Evolutionary conservation across 2,888 invertebrate genomes (phyloP).

Genomic region (Mamestra brassicae): DNA sequence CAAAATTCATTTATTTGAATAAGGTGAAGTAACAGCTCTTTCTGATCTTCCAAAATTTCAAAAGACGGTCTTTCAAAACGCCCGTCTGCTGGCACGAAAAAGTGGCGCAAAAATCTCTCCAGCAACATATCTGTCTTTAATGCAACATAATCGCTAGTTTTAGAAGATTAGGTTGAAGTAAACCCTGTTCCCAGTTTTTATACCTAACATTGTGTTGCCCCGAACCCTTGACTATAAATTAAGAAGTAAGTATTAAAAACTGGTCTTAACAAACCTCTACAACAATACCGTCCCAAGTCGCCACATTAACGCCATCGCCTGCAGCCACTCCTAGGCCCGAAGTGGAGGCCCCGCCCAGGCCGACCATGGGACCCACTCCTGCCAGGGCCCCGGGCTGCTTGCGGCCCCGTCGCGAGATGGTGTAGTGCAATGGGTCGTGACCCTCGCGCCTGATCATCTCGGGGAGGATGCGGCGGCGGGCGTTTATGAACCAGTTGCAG

Average conservation of each 20-base stretch:
- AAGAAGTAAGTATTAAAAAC: background rate
- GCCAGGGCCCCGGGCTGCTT: conserved; percentile 90
- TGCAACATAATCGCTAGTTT: too few species aligned
- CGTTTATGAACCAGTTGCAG: conserved; percentile 99
- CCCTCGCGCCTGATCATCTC: conserved; percentile 98
- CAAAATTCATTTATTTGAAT: too few species aligned
- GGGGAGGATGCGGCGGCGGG: conserved; percentile 96
- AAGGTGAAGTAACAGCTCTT: too few species aligned
- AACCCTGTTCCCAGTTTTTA: too few species aligned
- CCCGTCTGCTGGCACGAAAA: too few species aligned
- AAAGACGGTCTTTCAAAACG: too few species aligned
- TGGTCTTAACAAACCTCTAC: conserved; percentile 77
- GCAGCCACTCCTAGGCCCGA: conserved; percentile 73
- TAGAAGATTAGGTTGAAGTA: too few species aligned
- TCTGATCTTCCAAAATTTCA: too few species aligned
- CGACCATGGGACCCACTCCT: conserved; percentile 77
- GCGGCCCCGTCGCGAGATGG: conserved; percentile 96
- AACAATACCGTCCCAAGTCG: conserved; percentile 84
- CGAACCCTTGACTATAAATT: background rate
- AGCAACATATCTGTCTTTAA: too few species aligned
- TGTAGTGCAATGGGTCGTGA: conserved; percentile 97
- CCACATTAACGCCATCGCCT: conserved; percentile 75
- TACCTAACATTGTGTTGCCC: background rate
- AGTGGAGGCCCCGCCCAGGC: conserved; percentile 73
- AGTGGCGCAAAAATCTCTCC: too few species aligned